Base-by-base conservation (phyloP, 2,113 vertebrate species). In the Girardinichthys multiradiatus region DNA sequence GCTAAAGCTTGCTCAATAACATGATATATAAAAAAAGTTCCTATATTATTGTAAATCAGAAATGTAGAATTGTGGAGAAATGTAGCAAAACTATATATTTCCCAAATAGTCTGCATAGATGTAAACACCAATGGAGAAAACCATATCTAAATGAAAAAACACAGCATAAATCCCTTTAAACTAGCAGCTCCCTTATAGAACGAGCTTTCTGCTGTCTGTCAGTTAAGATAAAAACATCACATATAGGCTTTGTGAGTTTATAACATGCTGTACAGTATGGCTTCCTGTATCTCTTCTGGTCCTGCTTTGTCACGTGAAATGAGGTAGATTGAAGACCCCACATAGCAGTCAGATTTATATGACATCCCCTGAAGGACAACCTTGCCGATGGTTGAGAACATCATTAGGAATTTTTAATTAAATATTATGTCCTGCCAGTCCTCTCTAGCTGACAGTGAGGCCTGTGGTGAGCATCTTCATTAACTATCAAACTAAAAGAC, bases 391-490 rank as follows among this genome's bases (percentile, higher is more conserved):
- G 61, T 82, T 45, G 31, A 39, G 65, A 67, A 37, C 69, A 51
- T 72, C 64, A 77, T 76, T 68, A 64, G 39, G 33, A 28, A 81
- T 80, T 33, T 82, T 86, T 79, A 77, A 87, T 82, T 70, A 74
- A 82, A 63, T 51, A 54, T 4, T 30, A 15, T 57, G 60, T 57
- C 51, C 31, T 74, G 29, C 29, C 71, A 82, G 59, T 68, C 60
- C 77, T 57, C 15, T 57, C 64, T 24, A 51, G 31, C 70, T 64
- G 39, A 70, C 39, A 37, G 48, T 54, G 58, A 71, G 68, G 30
- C 71, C 30, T 63, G 33, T 65, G 30, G 5, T 21, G 33, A 37
- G 28, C 74, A 68, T 79, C 61, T 35, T 74, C 42, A 42, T n/a
- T 64, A 68, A 64, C 65, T 17, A 72, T 75, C 68, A 24, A 75